Evolutionary conservation across 1,140 invertebrate species (phyloP), one percentile per base, ranked within the genome.

Genomic region (Neodiprion fabricii): DNA sequence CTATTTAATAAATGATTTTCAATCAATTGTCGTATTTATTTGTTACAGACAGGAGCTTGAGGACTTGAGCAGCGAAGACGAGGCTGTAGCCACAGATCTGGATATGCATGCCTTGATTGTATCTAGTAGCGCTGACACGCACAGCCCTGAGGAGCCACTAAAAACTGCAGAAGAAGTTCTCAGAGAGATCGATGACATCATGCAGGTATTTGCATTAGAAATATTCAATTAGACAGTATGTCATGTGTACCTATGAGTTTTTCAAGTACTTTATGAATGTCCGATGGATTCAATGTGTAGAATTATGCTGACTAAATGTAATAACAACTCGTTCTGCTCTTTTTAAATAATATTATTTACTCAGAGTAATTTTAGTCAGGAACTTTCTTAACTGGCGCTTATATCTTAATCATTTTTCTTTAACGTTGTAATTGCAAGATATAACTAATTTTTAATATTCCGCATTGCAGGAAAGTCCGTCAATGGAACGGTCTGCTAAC

Each of bases 61-160:
- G 72, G 93, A 94, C 81, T 90, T 95, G 79, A 93, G 93, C 84
- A 96, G 95, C 73, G 97, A 99, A 89, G 97, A 99, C 85, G 97
- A 99, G 86, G 97, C 97, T 2, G 95, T 99, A 67, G 96, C 96
- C 9, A 96, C 94, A 79, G 97, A 99, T 88, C 90, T 99, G 84
- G 98, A 99, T 88, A 97, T 99, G 94, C 97, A 99, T 89, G 96
- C 96, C 14, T 91, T 99, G 9, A 99, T 99, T 78, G 90, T 99
- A 73, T 96, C 95, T 70, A 96, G 96, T 86, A 97, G 78, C 93
- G 95, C 81, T 90, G 93, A 81, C 89, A 94, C 82, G 87, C 85
- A 88, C 71, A 86, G 84, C 74, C 82, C 92, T 23, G 93, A 95
- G 82, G 95, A 95, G 81, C 96, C 96, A 1, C 91, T 99, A 23